These are phyloP conservation scores for Podarcis lilfordi DNA, from an alignment of 2,797 vertebrate species.

Conservation along the genomic window DNA sequence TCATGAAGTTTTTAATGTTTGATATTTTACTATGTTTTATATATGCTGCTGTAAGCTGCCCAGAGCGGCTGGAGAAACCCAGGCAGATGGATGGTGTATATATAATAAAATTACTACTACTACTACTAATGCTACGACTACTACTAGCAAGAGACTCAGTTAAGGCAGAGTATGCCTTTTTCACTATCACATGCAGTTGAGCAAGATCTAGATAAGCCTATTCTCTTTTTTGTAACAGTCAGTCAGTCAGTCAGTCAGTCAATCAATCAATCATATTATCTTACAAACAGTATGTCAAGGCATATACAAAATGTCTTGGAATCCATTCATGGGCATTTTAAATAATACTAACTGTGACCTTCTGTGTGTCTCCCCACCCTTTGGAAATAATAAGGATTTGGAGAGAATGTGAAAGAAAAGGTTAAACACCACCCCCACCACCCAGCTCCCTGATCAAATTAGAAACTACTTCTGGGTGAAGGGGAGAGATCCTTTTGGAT, in stretches of 20 bases:
- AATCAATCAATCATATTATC: neutral
- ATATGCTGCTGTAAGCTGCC: too few relatives aligned
- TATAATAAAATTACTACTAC: too few relatives aligned
- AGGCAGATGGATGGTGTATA: too few relatives aligned
- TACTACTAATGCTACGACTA: too few relatives aligned
- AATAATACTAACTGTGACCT: neutral
- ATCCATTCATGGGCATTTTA: neutral
- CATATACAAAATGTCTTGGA: neutral
- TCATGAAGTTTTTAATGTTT: too few relatives aligned
- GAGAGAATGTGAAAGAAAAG: neutral
- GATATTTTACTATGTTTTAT: too few relatives aligned
- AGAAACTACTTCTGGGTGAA: neutral
- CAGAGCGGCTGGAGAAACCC: too few relatives aligned
- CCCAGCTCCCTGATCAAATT: neutral
- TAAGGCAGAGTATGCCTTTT: neutral
- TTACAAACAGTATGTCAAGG: neutral
- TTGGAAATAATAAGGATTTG: neutral
- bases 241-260: rapidly evolving
- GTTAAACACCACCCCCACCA: too few relatives aligned
- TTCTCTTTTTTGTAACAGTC: neutral
- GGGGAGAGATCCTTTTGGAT: neutral
- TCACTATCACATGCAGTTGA: neutral
- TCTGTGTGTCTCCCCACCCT: neutral
- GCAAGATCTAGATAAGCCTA: neutral
- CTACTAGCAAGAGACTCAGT: neutral